Percentiles rank a stretch among this genome's conserved stretches.
Conservation (phyloP, 2,888 invertebrate species). For the Asteroscopus sphinx region DNA sequence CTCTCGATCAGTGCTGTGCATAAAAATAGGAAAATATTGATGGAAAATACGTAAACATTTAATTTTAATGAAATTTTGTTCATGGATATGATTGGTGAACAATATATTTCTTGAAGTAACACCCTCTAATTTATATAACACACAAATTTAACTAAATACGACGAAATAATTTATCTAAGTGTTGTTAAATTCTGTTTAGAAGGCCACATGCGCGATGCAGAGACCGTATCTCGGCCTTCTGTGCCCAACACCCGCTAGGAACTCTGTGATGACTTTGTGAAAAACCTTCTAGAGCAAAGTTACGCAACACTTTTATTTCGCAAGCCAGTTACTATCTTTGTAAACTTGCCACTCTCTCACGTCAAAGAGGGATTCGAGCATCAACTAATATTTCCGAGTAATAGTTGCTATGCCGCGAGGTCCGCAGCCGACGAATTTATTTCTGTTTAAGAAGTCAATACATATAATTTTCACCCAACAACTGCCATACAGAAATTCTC, state of each 20-base stretch:
- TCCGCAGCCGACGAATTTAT: conserved; percentile 3
- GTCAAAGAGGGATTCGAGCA: neutral
- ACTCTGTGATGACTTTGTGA: conserved; percentile 40
- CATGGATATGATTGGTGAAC: neutral
- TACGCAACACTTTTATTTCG: neutral
- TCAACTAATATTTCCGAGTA: conserved; percentile 2
- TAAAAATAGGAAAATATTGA: neutral
- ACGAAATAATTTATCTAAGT: conserved; percentile 39
- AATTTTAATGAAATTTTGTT: too few relatives aligned
- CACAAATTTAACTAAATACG: conserved; percentile 28
- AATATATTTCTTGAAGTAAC: neutral
- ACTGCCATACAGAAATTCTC: conserved; percentile 40
- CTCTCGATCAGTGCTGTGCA: neutral
- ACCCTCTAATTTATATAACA: conserved; percentile 37
- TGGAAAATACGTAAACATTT: too few relatives aligned
- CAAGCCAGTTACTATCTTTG: neutral
- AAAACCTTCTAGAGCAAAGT: conserved; percentile 3
- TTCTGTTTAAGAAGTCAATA: conserved; percentile 29
- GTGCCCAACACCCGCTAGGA: neutral
- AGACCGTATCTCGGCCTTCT: neutral
- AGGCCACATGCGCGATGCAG: conserved; percentile 59
- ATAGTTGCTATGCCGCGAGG: neutral
- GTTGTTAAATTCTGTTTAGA: conserved; percentile 60
- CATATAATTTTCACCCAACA: conserved; percentile 36
- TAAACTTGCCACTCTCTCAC: neutral